phyloP scores from a whole-genome alignment of 2,797 vertebrate species.

The Poeciliopsis presidionis region DNA sequence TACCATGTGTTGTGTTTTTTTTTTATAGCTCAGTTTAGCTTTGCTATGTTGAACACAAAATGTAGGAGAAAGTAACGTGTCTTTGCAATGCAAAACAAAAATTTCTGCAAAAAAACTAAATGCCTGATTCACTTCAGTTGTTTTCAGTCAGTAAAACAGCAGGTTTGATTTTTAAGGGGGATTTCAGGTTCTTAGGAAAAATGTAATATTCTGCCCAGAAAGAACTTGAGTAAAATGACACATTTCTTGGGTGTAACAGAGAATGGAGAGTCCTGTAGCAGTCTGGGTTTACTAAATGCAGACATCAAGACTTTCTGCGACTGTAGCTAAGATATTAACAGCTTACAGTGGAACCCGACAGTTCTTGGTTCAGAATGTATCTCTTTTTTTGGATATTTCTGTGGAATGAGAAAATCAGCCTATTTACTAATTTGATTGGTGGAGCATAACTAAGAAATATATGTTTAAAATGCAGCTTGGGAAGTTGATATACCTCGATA shows the following conservation, averaged over 20 bases:
- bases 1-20: constrained; percentile 12
- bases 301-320: not conserved
- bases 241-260: not conserved
- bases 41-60: constrained; percentile 26
- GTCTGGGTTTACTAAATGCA: not conserved
- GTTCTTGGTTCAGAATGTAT: not conserved
- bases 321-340: not conserved
- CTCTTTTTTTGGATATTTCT: not conserved
- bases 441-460: not conserved
- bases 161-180: not conserved
- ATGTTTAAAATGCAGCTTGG: not conserved
- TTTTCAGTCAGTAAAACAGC: not conserved
- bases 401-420: not conserved
- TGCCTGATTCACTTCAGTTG: not conserved
- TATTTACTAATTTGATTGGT: not conserved
- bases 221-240: not conserved
- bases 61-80: not conserved
- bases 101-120: not conserved
- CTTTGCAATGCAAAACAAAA: not conserved
- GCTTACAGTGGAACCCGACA: not conserved
- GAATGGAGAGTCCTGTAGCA: not conserved
- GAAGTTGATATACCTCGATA: not conserved
- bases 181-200: not conserved
- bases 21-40: constrained; percentile 13
- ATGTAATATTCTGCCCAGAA: not conserved